Evolutionary conservation across 2,113 vertebrate genomes (phyloP), one percentile per base, ranked within the genome.

Genomic region (Carollia perspicillata): DNA sequence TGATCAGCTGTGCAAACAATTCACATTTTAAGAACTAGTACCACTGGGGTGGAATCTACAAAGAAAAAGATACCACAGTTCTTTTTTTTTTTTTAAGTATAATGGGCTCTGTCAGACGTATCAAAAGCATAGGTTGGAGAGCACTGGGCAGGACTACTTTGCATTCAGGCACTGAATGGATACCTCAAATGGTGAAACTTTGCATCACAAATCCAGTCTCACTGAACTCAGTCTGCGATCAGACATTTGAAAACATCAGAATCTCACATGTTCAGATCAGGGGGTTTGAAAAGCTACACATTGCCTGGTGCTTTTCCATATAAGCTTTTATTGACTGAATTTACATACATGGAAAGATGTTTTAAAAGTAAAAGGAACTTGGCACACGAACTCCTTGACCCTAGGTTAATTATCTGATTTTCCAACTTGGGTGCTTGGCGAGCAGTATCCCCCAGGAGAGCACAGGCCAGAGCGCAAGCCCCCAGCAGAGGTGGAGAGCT

Each of bases 1-100:
- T 95, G 55, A 85, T 96, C 84, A 77, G 12, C 75, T 85, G 88
- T 87, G 90, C 87, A 94, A 74, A 71, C n/a, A 60, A 40, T 74
- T 87, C 74, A 84, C 40, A 40, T 75, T 85, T 89, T 88, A 94
- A 95, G 77, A 96, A 66, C 12, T 68, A 78, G 77, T 37, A 84
- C 14, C 51, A 78, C 0, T 58, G 53, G 71, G 66, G 22, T 93
- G 60, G 26, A 60, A 86, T 92, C 40, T 85, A 72, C 22, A 47
- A 35, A 88, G 44, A 74, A 69, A 65, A 68, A 28, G 5, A 40
- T 71, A 49, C 17, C 60, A 42, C 20, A 55, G 2, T 79, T 75
- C 11, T 86, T 1, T 83, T 81, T 63, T 26, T 58, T 58, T 26
- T 26, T 58, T 55, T 22, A 26, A 58, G n/a, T 8, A 71, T 71